Percentiles rank a stretch among this genome's conserved stretches.
phyloP scores from a whole-genome alignment of 1,140 invertebrate species.

The Philopotamus ludificatus region DNA sequence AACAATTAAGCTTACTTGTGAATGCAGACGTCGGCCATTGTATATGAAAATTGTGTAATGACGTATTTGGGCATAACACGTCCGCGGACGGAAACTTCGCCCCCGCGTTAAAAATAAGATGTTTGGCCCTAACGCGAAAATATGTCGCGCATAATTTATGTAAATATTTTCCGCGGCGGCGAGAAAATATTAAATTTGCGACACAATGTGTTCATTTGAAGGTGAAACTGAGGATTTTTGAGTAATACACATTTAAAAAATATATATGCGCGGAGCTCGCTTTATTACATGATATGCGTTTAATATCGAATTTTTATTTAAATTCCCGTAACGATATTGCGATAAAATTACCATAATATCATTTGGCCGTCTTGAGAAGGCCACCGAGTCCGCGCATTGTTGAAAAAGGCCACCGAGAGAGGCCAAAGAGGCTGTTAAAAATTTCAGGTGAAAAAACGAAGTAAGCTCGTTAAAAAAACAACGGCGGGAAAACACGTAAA shows the following conservation, averaged over 20 bases:
- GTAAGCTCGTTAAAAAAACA: slow-evolving; percentile 19
- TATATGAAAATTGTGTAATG: neutral
- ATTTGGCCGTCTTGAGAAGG: neutral
- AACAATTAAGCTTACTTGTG: neutral
- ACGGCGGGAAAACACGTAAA: slow-evolving; percentile 20
- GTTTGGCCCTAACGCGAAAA: too few relatives aligned
- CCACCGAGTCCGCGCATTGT: neutral
- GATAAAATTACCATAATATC: slow-evolving; percentile 17
- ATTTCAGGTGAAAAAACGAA: slow-evolving; percentile 22
- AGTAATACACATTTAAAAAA: too few relatives aligned
- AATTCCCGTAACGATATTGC: slow-evolving; percentile 19
- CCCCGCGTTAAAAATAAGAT: neutral
- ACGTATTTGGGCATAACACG: too few relatives aligned
- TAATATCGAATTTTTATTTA: slow-evolving; percentile 27
- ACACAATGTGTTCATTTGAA: too few relatives aligned
- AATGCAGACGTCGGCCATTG: neutral
- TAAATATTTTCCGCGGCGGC: too few relatives aligned
- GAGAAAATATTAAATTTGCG: too few relatives aligned
- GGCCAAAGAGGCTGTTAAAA: slow-evolving; percentile 2
- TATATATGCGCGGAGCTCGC: too few relatives aligned
- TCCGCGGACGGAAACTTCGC: neutral
- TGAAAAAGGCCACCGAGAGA: neutral
- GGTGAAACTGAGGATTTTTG: too few relatives aligned
- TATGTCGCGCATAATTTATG: too few relatives aligned
- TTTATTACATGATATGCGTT: slow-evolving; percentile 9